phyloP scores from a whole-genome alignment of 2,797 vertebrate species.

The Cryptoprocta ferox region DNA sequence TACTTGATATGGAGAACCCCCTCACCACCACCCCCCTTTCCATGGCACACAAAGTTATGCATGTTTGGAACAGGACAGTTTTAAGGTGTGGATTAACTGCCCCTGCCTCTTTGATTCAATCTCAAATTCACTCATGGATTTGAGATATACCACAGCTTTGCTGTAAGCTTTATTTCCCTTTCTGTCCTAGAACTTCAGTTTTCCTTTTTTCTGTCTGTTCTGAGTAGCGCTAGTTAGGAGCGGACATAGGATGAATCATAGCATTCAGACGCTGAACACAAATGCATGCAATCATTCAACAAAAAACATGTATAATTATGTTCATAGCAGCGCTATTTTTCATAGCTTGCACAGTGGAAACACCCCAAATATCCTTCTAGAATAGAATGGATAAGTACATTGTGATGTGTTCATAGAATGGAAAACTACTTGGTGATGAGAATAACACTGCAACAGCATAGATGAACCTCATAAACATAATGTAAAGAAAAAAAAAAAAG shows the following conservation, averaged over 20 bases:
- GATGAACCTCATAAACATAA: not conserved
- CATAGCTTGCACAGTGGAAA: not conserved
- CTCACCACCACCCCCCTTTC: accelerated
- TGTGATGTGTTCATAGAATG: not conserved
- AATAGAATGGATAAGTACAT: not conserved
- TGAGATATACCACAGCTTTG: not conserved
- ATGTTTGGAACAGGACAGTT: accelerated
- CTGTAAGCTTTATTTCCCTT: not conserved
- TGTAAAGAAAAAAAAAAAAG: not conserved
- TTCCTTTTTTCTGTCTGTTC: not conserved
- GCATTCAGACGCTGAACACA: not conserved
- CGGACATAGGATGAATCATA: not conserved
- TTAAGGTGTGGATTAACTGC: not conserved
- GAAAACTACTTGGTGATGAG: not conserved
- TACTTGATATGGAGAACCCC: not conserved
- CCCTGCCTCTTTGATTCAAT: not conserved
- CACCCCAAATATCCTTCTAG: not conserved
- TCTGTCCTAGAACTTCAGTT: not conserved
- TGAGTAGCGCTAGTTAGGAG: not conserved
- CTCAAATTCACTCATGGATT: not conserved
- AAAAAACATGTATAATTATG: not conserved
- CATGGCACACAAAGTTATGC: not conserved
- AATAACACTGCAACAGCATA: not conserved
- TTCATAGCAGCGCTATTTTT: not conserved
- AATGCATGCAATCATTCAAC: not conserved